Evolutionary conservation across 2,888 invertebrate genomes (phyloP), one percentile per base, ranked within the genome.

Genomic region (Napeogenes inachia): DNA sequence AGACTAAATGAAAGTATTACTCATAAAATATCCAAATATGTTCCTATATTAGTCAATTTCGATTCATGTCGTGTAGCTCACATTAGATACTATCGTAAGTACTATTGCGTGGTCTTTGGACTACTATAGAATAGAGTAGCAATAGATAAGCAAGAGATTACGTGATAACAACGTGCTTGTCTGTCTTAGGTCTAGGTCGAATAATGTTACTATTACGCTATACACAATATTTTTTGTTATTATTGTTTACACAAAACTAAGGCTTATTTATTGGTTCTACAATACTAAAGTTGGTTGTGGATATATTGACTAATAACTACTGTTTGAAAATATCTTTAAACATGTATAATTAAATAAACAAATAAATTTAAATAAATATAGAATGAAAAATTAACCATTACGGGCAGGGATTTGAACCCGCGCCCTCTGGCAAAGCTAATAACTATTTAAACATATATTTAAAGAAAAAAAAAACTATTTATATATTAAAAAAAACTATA

Each of bases 101-200:
- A 4, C n/a, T 47, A 8, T 50, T 50, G 50, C 50, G 50, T 50
- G 21, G 21, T 50, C 30, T 50, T 0, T 30, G 30, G 50, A 50
- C 30, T 30, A 4, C 21, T 8, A 10, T 50, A 30, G 21, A 13
- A 47, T 47, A 47, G 8, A 50, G 46, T 13, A 46, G 13, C 13
- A 3, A 8, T 3, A 47, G 12, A 47, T 13, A 8, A 21, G 21
- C 21, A 21, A 21, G 21, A 21, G 21, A 13, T 47, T 30, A 21
- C 30, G 8, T 50, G 30, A 50, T 50, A 50, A 50, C 21, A 47
- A 47, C 21, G 21, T 38, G 21, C 35, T 12, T 21, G 50, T 30
- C 30, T 50, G 30, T 30, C 50, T 50, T 50, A 21, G 50, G 50
- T 50, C 50, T 50, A 50, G 50, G 50, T 30, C 50, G n/a, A n/a